These are phyloP conservation scores for Microchirus variegatus DNA, from an alignment of 2,797 vertebrate species.

Conservation along the genomic window DNA sequence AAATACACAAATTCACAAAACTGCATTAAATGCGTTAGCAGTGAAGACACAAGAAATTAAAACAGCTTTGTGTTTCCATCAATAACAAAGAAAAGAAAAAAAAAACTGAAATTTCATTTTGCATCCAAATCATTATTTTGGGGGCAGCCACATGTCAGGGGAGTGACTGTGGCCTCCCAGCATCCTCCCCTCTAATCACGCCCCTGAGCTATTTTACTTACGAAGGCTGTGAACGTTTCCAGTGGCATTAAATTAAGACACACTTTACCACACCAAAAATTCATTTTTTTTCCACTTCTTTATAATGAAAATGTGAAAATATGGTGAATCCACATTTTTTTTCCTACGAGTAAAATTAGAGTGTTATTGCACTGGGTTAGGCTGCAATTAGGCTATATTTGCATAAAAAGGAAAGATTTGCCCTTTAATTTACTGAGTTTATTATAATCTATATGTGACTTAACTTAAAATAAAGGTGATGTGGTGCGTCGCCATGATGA, in stretches of 20 bases:
- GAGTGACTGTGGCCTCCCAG: slow-evolving; percentile 49
- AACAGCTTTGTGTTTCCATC: neutral
- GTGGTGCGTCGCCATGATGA: slow-evolving; percentile 42
- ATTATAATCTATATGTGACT: neutral
- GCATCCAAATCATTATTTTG: slow-evolving; percentile 58
- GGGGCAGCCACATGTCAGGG: slow-evolving; percentile 57
- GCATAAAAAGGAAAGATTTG: neutral
- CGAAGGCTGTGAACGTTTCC: slow-evolving; percentile 40
- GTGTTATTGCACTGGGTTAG: neutral
- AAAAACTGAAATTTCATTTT: slow-evolving; percentile 40
- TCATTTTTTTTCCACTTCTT: neutral
- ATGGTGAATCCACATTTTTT: neutral
- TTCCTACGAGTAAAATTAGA: neutral
- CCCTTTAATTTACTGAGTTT: slow-evolving; percentile 7
- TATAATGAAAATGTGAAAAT: neutral
- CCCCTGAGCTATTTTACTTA: slow-evolving; percentile 60
- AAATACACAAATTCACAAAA: slow-evolving; percentile 29
- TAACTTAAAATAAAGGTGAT: slow-evolving; percentile 32
- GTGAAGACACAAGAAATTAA: slow-evolving; percentile 16
- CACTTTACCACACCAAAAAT: neutral
- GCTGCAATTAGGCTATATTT: neutral
- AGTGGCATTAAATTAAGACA: slow-evolving; percentile 29
- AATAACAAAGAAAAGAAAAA: slow-evolving; percentile 21
- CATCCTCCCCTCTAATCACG: slow-evolving; percentile 54
- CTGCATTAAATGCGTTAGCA: neutral